A percentile compares a stretch with the other conserved stretches of the same genome.
These are phyloP conservation scores for Slavum lentiscoides DNA, from an alignment of 2,888 invertebrate species.

Conservation along the genomic window DNA sequence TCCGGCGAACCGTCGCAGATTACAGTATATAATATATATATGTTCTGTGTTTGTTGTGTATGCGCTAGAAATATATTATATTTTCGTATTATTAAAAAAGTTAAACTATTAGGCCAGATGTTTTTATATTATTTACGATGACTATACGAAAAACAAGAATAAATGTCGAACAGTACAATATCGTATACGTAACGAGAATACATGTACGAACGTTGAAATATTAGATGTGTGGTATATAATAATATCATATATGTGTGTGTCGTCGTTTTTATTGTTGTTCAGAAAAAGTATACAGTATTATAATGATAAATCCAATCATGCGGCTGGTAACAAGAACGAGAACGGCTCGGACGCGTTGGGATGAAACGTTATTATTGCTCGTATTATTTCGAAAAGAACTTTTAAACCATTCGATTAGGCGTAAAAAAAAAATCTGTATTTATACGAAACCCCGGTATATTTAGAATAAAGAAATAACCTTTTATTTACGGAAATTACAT, in stretches of 20 bases:
- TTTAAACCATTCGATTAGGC: neutral
- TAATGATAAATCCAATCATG: neutral
- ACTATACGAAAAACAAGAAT: no score
- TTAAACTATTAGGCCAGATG: neutral
- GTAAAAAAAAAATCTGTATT: neutral
- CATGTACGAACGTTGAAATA: conserved; percentile 4
- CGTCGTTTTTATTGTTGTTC: conserved; percentile 1
- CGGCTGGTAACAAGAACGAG: no score
- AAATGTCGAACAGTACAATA: neutral
- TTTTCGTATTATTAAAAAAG: neutral
- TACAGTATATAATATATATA: neutral
- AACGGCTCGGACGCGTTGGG: neutral
- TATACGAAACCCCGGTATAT: no score
- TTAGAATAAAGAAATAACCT: no score
- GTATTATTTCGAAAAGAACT: neutral
- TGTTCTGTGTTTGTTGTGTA: neutral
- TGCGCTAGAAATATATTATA: neutral
- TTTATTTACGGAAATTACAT: no score
- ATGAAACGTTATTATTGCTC: neutral
- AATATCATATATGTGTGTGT: neutral
- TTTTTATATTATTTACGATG: neutral
- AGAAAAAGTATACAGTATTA: neutral
- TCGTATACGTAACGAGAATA: neutral
- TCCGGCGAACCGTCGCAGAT: neutral
- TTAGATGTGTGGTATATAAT: neutral